These are phyloP conservation scores for Paedocypris micromegethes DNA, from an alignment of 2,797 vertebrate genomes.

Conservation along the genomic window DNA sequence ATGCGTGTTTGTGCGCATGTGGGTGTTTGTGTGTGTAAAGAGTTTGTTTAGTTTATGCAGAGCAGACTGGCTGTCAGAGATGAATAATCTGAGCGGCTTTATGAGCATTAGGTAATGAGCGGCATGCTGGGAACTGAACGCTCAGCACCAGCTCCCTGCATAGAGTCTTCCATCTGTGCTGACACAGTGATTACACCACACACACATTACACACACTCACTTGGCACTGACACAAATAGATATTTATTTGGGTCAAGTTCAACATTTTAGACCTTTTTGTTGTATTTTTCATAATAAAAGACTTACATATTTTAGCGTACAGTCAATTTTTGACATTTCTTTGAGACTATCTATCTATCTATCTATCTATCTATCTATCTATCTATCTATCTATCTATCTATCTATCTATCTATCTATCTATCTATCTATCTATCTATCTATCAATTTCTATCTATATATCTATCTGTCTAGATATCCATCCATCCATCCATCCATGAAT, in stretches of 20 bases:
- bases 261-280: too few relatives aligned
- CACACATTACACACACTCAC: slow-evolving; percentile 25
- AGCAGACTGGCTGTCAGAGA: slow-evolving; percentile 64
- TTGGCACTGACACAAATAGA: too few relatives aligned
- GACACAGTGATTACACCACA: slow-evolving; percentile 51
- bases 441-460: too few relatives aligned
- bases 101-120: slow-evolving; percentile 72
- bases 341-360: neutral
- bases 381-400: too few relatives aligned
- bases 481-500: neutral
- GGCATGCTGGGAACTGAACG: slow-evolving; percentile 64
- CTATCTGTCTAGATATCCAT: too few relatives aligned
- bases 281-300: too few relatives aligned
- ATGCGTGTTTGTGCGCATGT: slow-evolving; percentile 40
- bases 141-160: slow-evolving; percentile 49
- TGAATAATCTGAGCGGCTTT: slow-evolving; percentile 70
- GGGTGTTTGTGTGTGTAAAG: slow-evolving; percentile 20
- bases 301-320: too few relatives aligned
- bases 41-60: slow-evolving; percentile 59
- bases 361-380: too few relatives aligned
- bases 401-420: too few relatives aligned
- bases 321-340: too few relatives aligned
- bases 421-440: too few relatives aligned
- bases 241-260: too few relatives aligned
- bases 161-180: slow-evolving; percentile 61